phyloP scores from a whole-genome alignment of 2,113 vertebrate genomes.

The Clarias gariepinus region DNA sequence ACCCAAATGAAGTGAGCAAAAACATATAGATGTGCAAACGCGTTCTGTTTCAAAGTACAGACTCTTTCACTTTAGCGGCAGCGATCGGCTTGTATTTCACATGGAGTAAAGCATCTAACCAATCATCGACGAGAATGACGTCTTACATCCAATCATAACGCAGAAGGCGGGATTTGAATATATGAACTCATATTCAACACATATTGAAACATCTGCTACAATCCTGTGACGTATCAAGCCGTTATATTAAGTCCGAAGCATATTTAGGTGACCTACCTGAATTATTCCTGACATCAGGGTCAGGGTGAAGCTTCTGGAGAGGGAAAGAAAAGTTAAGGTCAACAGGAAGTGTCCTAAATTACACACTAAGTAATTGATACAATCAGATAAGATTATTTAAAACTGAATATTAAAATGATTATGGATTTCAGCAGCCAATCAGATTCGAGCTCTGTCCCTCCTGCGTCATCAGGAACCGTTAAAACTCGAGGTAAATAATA shows the following conservation, averaged over 20 bases:
- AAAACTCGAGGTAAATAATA: neutral
- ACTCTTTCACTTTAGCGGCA: too few species aligned
- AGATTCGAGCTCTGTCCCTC: neutral
- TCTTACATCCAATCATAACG: too few species aligned
- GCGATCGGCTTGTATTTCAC: too few species aligned
- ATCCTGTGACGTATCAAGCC: neutral
- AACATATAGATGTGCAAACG: too few species aligned
- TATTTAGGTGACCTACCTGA: conserved; percentile 29
- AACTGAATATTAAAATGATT: neutral
- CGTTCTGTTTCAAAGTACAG: too few species aligned
- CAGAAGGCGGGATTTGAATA: neutral
- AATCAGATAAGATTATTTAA: neutral
- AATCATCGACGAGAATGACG: too few species aligned
- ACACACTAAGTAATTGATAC: neutral
- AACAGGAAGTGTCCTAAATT: neutral
- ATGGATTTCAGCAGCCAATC: conserved; percentile 9
- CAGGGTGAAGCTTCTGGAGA: conserved; percentile 23
- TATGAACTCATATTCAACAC: too few species aligned
- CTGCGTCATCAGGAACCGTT: neutral
- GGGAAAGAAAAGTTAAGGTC: neutral
- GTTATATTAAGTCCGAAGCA: neutral
- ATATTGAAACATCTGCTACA: too few species aligned
- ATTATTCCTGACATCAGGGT: conserved; percentile 17
- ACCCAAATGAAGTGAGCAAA: too few species aligned
- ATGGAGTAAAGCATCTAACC: too few species aligned